phyloP scores from a whole-genome alignment of 2,888 invertebrate genomes.

The Erpobdella octoculata region DNA sequence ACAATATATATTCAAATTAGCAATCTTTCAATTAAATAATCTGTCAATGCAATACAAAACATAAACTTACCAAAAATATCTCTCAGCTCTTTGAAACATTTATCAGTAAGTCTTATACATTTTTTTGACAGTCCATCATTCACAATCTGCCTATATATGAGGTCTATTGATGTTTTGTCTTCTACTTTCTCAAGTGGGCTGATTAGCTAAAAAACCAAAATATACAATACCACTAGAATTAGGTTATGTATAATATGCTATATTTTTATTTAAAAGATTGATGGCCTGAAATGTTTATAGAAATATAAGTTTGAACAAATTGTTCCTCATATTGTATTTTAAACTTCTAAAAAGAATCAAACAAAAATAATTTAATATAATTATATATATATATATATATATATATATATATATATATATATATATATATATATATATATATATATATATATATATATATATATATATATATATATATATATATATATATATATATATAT shows the following conservation, averaged over 20 bases:
- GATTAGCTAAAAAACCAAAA: not conserved
- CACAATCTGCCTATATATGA: slow-evolving; percentile 11
- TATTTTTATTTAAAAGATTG: not conserved
- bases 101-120: not conserved
- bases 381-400: too few species aligned
- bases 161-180: not conserved
- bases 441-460: too few species aligned
- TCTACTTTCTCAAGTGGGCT: not conserved
- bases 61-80: not conserved
- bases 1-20: not conserved
- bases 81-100: slow-evolving; percentile 4
- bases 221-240: not conserved
- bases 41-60: not conserved
- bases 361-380: too few species aligned
- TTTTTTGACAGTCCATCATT: not conserved
- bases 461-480: too few species aligned
- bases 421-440: too few species aligned
- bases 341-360: too few species aligned
- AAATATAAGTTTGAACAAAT: too few species aligned
- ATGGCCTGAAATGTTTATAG: too few species aligned
- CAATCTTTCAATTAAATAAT: not conserved
- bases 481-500: too few species aligned
- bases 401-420: too few species aligned
- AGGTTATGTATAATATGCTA: not conserved
- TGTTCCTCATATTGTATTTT: too few species aligned